Conservation (phyloP, 2,888 invertebrate genomes). For the Pachymerium ferrugineum region DNA sequence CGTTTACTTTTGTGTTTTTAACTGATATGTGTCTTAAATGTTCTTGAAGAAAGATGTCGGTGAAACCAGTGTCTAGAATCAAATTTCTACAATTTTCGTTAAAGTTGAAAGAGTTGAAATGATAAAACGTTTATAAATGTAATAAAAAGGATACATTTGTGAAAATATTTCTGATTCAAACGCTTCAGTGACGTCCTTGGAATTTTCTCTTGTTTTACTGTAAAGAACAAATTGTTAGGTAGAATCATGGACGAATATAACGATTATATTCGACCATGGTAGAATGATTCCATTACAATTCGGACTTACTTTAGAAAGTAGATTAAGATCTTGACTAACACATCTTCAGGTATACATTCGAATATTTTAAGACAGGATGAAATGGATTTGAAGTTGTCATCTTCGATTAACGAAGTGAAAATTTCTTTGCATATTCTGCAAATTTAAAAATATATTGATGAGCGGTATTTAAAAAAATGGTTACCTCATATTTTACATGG, state of each 20-base stretch:
- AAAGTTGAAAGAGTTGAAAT: no score
- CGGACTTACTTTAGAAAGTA: background rate
- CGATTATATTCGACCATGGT: no score
- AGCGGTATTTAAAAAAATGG: background rate
- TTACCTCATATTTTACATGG: background rate
- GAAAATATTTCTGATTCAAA: background rate
- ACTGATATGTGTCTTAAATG: background rate
- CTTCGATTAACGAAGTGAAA: background rate
- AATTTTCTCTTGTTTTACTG: background rate
- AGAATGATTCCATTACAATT: background rate
- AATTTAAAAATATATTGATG: background rate
- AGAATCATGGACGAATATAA: no score
- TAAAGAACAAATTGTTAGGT: background rate
- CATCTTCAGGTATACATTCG: conserved; percentile 1
- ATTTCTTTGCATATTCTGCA: background rate
- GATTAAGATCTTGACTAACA: background rate
- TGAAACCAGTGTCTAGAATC: background rate
- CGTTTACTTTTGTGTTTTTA: background rate
- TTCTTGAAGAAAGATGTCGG: conserved; percentile 16
- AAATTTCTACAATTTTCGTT: conserved; percentile 9
- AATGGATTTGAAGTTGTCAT: background rate
- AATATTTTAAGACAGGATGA: background rate
- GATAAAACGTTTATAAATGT: no score
- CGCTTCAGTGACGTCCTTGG: background rate
- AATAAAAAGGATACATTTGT: background rate